phyloP scores from a whole-genome alignment of 35 echinoderm and acorn worm species.

The Lytechinus variegatus region DNA sequence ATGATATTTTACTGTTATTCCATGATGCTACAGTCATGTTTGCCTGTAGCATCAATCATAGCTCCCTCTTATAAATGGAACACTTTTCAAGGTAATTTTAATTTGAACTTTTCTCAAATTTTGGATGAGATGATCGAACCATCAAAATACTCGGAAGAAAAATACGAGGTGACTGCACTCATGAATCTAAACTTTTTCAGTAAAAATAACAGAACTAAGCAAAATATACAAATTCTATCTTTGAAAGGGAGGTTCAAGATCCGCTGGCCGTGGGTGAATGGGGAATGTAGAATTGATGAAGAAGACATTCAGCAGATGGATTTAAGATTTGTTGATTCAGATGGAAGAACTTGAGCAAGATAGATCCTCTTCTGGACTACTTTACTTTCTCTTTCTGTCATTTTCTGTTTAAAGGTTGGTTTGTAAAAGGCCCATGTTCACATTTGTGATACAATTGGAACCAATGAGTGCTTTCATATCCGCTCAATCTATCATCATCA shows the following conservation, averaged over 20 bases:
- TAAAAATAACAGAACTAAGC: neutral
- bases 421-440: neutral
- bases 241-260: neutral
- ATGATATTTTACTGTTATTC: no score
- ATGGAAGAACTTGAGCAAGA: neutral
- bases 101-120: no score
- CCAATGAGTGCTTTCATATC: neutral
- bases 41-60: no score
- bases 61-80: neutral
- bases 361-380: neutral
- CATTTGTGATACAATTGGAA: neutral
- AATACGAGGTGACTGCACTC: neutral
- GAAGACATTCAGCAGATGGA: constrained; percentile 1
- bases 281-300: neutral
- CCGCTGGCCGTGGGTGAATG: neutral
- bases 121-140: neutral
- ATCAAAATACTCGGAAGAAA: neutral
- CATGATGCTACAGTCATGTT: no score
- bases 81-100: no score
- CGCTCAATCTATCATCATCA: no score
- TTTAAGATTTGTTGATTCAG: constrained; percentile 6
- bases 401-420: neutral
- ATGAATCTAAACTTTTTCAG: neutral
- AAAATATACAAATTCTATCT: neutral
- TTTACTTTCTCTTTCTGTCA: neutral